Evolutionary conservation across 2,113 vertebrate genomes (phyloP), one percentile per base, ranked within the genome.

Genomic region (Heterocephalus glaber): DNA sequence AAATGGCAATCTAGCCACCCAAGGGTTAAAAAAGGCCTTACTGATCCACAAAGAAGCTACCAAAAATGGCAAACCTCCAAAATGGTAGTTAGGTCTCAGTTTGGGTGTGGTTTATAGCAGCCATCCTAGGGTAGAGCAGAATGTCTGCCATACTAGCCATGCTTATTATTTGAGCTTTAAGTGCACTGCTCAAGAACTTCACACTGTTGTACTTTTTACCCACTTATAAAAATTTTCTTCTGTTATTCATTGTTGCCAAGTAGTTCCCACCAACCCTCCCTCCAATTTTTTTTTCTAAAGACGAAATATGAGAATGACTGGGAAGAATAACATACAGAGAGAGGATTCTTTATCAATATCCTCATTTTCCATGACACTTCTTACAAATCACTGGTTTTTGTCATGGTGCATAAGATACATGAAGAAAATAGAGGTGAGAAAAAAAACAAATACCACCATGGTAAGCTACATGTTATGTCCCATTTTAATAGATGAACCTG

Each of bases 381-480:
- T 84, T 65, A 60, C 28, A 95, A 70, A 85, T 41, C 24, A 61
- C 24, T 56, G 22, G 0, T 56, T 84, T 90, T 84, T 84, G 33
- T 90, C 77, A 77, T 24, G 66, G 58, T 20, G 5, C 28, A 60
- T 52, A 84, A 79, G 30, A 60, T 97, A n/a, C 52, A 14, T 81
- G 77, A 95, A 60, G 58, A 89, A 90, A 93, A 90, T 68, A 58
- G 35, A 92, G 17, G 28, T 79, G 5, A 86, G 38, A 61, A 19
- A n/a, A 22, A 81, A 12, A 87, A 72, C 12, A 94, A 44, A 52
- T 87, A n/a, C 26, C 26, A 70, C 76, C 60, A 49, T 84, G 86
- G 38, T 77, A 52, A 86, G 44, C 38, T 58, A 82, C 13, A 70
- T 44, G 17, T 26, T 92, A 28, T 80, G 24, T 74, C 28, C 26